Evolutionary conservation across 2,888 invertebrate genomes (phyloP).

Genomic region (Clusia tigrina): DNA sequence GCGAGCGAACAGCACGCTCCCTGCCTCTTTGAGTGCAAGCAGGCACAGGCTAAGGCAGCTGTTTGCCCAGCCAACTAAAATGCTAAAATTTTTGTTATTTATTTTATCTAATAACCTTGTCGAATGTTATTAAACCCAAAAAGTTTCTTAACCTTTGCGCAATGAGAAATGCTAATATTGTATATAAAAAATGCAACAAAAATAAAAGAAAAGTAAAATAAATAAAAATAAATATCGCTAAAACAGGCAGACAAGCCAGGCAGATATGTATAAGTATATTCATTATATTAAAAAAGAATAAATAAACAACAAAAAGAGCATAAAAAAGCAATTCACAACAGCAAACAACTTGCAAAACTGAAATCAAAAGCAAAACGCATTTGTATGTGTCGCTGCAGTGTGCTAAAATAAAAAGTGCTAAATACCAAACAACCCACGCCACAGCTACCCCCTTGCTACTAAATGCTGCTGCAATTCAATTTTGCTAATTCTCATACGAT

Average conservation of each 20-base stretch:
- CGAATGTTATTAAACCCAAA: slow-evolving; percentile 64
- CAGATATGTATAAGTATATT: neutral
- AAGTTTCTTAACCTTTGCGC: slow-evolving; percentile 62
- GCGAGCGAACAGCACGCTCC: neutral
- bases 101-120: slow-evolving; percentile 63
- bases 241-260: neutral
- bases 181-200: slow-evolving; percentile 11
- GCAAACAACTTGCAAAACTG: neutral
- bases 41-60: no score
- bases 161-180: slow-evolving; percentile 53
- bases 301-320: neutral
- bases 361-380: slow-evolving; percentile 12
- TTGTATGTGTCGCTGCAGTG: neutral
- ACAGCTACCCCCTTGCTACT: neutral
- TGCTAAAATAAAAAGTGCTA: slow-evolving; percentile 5
- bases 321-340: neutral
- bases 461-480: neutral
- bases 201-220: slow-evolving; percentile 27
- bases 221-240: slow-evolving; percentile 3
- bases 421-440: neutral
- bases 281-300: neutral
- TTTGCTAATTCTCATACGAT: neutral
- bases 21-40: neutral
- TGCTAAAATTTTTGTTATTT: slow-evolving; percentile 27
- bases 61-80: neutral